Evolutionary conservation across 2,888 invertebrate genomes (phyloP), one percentile per base, ranked within the genome.

Genomic region (Encarsia formosa): DNA sequence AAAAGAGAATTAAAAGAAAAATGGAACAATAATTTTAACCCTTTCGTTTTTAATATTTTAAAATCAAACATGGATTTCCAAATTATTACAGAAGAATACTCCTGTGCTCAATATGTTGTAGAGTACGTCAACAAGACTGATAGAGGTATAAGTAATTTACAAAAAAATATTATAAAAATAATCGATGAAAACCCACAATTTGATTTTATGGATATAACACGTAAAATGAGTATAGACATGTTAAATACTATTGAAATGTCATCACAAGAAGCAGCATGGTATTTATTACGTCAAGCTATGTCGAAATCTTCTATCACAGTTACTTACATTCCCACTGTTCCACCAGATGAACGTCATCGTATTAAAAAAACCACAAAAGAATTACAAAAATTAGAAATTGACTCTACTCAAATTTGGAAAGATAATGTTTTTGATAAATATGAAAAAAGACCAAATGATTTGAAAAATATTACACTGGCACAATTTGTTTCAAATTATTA

Each of bases 211-310:
- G 67, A 66, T 15, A 56, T 59, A n/a, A 63, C 63, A 3, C 61
- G 56, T 53, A 65, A 56, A 59, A 54, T 70, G 31, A 61, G 67
- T 53, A 49, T 69, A 4, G 45, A 70, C 29, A 37, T 73, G 29
- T 56, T 74, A 0, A 71, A 74, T 52, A 45, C 46, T 23, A 61
- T 65, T 32, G 73, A 73, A 54, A 68, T 52, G 13, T 8, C 66
- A 4, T 62, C 62, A 54, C 75, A 75, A 68, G 74, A 75, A 64
- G 74, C 75, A 41, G 75, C 75, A 47, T 76, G 75, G 75, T 76
- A 67, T 65, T 54, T 77, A 2, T 54, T 77, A 39, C 60, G 74
- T 24, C 63, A 73, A 54, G 72, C 73, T 9, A 77, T 76, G 75
- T 68, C 67, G 15, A 62, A 69, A 58, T 44, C 64, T 49, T 69